phyloP scores from a whole-genome alignment of 2,797 vertebrate species.

The Alcedo quadribrachys region DNA sequence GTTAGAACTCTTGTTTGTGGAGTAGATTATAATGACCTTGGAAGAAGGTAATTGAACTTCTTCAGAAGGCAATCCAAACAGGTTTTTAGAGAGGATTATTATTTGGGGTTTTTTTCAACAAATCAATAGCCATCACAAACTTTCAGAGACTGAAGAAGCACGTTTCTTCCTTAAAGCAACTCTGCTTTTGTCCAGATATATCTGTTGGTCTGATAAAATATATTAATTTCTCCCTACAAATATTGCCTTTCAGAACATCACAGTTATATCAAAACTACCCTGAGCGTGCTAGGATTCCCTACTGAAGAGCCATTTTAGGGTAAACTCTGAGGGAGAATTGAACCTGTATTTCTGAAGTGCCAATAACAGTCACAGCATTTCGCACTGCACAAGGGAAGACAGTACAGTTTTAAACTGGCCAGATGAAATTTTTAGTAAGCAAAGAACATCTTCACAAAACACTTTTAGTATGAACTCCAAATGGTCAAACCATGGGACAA shows the following conservation, averaged over 20 bases:
- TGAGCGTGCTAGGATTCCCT: not conserved
- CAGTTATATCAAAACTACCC: not conserved
- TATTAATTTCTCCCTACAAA: not conserved
- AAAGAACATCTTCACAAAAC: not conserved
- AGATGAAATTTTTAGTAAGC: not conserved
- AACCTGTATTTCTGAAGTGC: not conserved
- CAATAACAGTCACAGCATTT: not conserved
- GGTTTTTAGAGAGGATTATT: not conserved
- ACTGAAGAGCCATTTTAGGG: not conserved
- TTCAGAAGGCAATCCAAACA: not conserved
- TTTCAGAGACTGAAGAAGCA: not conserved
- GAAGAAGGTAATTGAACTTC: not conserved
- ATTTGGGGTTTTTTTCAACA: not conserved
- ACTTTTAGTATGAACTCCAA: not conserved
- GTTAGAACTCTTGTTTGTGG: not conserved
- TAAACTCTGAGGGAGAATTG: not conserved
- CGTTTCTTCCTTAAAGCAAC: not conserved
- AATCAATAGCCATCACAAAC: not conserved
- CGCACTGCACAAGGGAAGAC: not conserved
- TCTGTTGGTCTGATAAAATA: not conserved
- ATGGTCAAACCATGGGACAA: not conserved
- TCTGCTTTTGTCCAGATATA: not conserved
- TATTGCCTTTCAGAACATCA: not conserved
- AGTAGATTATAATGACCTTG: not conserved
- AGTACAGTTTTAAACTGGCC: not conserved